Conservation (phyloP, 2,888 invertebrate genomes). For the Beris chalybata region DNA sequence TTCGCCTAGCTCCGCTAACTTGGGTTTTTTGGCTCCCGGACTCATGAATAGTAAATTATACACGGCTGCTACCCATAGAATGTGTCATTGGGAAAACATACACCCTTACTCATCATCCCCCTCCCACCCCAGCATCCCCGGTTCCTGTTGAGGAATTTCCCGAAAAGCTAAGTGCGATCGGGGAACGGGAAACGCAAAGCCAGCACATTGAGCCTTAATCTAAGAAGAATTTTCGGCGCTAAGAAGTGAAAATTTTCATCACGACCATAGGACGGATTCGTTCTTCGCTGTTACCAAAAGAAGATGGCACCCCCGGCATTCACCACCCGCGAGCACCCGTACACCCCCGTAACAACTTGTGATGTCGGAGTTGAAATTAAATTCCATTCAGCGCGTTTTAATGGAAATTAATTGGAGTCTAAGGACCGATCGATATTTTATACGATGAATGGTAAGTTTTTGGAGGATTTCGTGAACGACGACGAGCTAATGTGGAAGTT, state of each 20-base stretch:
- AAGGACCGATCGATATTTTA: constrained; percentile 36
- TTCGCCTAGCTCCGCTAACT: constrained; percentile 10
- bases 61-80: constrained; percentile 15
- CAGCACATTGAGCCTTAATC: constrained; percentile 25
- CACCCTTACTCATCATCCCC: constrained; percentile 4
- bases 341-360: constrained; percentile 23
- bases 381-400: constrained; percentile 48
- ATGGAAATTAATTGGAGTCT: constrained; percentile 49
- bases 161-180: neutral
- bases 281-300: too few species aligned
- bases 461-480: constrained; percentile 14
- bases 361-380: constrained; percentile 45
- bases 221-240: constrained; percentile 28
- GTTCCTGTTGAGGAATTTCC: neutral
- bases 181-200: constrained; percentile 15
- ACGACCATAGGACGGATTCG: neutral
- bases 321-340: constrained; percentile 15
- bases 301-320: constrained; percentile 35
- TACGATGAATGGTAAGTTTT: constrained; percentile 31
- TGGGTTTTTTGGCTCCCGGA: constrained; percentile 19
- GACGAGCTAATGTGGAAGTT: too few species aligned
- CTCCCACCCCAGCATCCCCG: constrained; percentile 4
- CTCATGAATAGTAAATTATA: constrained; percentile 34
- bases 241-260: constrained; percentile 32
- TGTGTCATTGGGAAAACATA: constrained; percentile 7